A percentile compares a stretch with the other conserved stretches of the same genome.
Evolutionary conservation across 2,888 invertebrate genomes (phyloP).

Genomic region (Apeira syringaria): DNA sequence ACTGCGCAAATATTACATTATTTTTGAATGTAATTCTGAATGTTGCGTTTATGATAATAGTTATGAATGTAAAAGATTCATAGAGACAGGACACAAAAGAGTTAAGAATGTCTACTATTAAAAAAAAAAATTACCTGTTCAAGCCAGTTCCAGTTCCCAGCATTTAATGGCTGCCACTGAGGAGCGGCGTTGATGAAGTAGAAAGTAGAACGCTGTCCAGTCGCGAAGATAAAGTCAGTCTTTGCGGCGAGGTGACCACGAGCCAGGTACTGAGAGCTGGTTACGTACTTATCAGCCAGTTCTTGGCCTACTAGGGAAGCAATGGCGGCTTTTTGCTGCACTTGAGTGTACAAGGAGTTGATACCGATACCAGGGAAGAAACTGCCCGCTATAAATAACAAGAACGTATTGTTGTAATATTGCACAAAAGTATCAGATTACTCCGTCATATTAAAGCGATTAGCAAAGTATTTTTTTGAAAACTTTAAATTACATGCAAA

Average conservation of each 20-base stretch:
- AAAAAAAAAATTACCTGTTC: conserved; percentile 55
- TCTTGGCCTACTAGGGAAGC: conserved; percentile 52
- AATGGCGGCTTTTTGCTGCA: conserved; percentile 53
- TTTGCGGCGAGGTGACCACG: conserved; percentile 86
- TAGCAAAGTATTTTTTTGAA: too few species aligned
- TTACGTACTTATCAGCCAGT: conserved; percentile 73
- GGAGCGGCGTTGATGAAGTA: conserved; percentile 86
- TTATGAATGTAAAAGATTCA: too few species aligned
- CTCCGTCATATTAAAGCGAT: too few species aligned
- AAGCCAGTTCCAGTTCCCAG: conserved; percentile 83
- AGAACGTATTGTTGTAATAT: too few species aligned
- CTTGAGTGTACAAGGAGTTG: conserved; percentile 67
- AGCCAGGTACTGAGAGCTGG: conserved; percentile 68
- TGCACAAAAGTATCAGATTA: too few species aligned
- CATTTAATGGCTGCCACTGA: conserved; percentile 86
- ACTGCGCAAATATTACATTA: too few species aligned
- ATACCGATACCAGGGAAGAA: conserved; percentile 73
- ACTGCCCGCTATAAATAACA: conserved; percentile 52
- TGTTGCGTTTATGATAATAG: too few species aligned
- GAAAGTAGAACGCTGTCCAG: conserved; percentile 84
- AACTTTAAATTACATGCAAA: too few species aligned
- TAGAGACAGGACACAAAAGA: too few species aligned
- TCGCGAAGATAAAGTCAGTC: conserved; percentile 84
- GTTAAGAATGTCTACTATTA: too few species aligned
- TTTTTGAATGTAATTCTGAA: too few species aligned